Evolutionary conservation across 2,797 vertebrate genomes (phyloP).

Genomic region (Arremon brunneinucha): DNA sequence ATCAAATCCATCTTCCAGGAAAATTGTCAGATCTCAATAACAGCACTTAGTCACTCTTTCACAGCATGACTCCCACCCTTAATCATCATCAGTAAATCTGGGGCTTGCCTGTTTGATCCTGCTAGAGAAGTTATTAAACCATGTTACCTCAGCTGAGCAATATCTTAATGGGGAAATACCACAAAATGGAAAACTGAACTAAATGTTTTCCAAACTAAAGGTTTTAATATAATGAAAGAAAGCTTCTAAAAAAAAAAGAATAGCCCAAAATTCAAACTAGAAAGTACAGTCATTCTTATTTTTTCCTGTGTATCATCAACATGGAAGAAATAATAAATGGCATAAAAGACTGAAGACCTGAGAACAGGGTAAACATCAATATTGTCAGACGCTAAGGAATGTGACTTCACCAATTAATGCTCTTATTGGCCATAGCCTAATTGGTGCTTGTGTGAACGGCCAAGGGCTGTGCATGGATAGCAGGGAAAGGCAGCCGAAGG

Average conservation of each 20-base stretch:
- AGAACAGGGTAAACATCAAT: background rate
- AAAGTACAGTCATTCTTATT: background rate
- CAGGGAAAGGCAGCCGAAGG: background rate
- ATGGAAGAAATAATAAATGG: background rate
- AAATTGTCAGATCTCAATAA: conserved; percentile 22
- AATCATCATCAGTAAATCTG: background rate
- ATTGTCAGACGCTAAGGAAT: background rate
- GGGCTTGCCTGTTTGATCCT: conserved; percentile 5
- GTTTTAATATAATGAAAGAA: background rate
- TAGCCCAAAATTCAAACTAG: background rate
- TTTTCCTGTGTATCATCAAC: background rate
- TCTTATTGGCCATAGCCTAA: background rate
- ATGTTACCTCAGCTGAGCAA: background rate
- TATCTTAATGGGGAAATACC: background rate
- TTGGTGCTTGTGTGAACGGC: background rate
- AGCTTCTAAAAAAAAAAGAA: background rate
- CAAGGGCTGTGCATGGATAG: background rate
- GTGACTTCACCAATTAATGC: background rate
- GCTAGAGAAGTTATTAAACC: background rate
- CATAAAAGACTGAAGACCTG: background rate
- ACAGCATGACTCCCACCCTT: conserved; percentile 21
- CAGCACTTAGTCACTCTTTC: conserved; percentile 24
- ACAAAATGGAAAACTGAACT: background rate
- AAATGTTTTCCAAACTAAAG: background rate
- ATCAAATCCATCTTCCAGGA: conserved; percentile 40